A percentile compares a stretch with the other conserved stretches of the same genome.
Evolutionary conservation across 2,888 invertebrate species (phyloP).

Genomic region (Xestoiulus laeticollis): DNA sequence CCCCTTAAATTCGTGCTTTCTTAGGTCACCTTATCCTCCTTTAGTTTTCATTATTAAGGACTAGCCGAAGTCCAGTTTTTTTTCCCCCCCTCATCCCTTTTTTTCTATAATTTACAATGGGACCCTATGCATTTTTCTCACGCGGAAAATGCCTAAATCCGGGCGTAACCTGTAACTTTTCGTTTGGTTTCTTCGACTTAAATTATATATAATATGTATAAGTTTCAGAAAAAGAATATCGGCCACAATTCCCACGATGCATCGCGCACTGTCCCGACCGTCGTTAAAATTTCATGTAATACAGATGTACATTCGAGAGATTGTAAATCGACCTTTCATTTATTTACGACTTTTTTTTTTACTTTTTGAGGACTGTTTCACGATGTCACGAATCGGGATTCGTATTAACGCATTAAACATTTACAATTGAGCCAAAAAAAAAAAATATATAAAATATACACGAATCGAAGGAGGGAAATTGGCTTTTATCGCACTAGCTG

Average conservation of each 20-base stretch:
- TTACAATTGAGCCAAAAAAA: no score
- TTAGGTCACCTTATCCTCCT: not conserved
- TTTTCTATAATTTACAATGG: not conserved
- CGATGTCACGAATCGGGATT: no score
- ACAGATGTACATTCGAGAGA: not conserved
- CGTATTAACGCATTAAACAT: no score
- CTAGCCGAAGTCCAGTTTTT: not conserved
- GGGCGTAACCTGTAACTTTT: not conserved
- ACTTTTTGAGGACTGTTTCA: no score
- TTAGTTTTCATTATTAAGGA: not conserved
- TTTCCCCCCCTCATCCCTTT: not conserved
- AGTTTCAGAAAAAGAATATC: not conserved
- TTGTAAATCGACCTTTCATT: not conserved
- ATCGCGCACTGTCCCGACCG: not conserved
- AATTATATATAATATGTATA: not conserved
- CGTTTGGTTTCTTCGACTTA: not conserved
- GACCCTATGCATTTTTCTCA: not conserved
- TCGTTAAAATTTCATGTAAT: no score
- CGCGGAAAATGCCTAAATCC: not conserved
- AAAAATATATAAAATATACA: no score
- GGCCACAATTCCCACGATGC: constrained; percentile 9
- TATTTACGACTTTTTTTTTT: not conserved
- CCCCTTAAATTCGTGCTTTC: not conserved
- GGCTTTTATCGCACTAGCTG: no score
- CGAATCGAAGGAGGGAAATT: no score